A percentile compares a stretch with the other conserved stretches of the same genome.
Conservation (phyloP, 2,113 vertebrate genomes). For the Acinonyx jubatus region DNA sequence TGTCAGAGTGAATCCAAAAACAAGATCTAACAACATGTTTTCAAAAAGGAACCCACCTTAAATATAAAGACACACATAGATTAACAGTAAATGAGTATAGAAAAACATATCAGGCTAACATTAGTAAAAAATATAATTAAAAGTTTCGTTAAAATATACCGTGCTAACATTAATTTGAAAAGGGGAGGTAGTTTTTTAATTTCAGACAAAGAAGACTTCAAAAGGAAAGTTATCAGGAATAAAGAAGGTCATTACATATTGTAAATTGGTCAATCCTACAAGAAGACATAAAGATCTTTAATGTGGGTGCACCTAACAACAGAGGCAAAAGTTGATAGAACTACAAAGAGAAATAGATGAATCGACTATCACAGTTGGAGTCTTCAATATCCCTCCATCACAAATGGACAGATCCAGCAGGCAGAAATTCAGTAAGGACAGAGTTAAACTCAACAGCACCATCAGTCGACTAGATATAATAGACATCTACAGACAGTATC, state of each 20-base stretch:
- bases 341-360: background rate
- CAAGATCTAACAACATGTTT: background rate
- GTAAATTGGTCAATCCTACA: background rate
- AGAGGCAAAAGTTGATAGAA: background rate
- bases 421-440: background rate
- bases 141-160: background rate
- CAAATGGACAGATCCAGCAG: background rate
- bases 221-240: background rate
- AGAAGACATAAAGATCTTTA: background rate
- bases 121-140: background rate
- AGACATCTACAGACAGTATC: background rate
- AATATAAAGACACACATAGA: background rate
- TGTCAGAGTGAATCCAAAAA: background rate
- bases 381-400: background rate
- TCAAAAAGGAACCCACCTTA: background rate
- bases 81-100: background rate
- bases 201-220: background rate
- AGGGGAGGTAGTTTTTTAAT: background rate
- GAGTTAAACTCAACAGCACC: background rate
- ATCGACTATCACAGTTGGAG: too few species aligned
- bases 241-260: background rate
- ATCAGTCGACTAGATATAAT: background rate
- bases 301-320: background rate
- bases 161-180: background rate
- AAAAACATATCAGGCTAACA: background rate